These are phyloP conservation scores for Ornithoptera alexandrae DNA, from an alignment of 2,888 invertebrate genomes.

Conservation along the genomic window DNA sequence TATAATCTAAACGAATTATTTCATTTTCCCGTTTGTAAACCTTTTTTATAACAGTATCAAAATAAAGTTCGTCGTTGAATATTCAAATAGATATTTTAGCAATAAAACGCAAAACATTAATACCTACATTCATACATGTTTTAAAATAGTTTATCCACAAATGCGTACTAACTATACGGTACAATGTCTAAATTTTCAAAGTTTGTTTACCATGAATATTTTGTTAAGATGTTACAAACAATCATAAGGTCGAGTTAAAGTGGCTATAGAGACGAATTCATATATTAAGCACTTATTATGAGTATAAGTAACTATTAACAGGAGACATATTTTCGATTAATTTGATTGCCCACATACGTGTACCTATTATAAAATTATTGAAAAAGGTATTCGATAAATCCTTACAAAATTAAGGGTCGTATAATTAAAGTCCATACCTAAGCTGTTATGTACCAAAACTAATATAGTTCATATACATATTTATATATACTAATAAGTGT, in stretches of 20 bases:
- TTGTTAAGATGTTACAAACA: constrained; percentile 13
- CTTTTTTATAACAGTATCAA: background rate
- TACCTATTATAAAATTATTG: constrained; percentile 33
- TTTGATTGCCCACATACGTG: constrained; percentile 74
- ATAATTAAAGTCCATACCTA: constrained; percentile 8
- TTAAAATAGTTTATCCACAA: background rate
- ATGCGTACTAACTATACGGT: no score
- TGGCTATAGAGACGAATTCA: constrained; percentile 12
- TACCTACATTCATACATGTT: constrained; percentile 1
- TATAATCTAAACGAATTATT: no score
- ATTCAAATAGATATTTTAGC: background rate
- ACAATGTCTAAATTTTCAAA: background rate
- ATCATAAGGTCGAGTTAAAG: background rate
- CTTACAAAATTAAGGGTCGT: constrained; percentile 18
- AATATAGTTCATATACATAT: constrained; percentile 7
- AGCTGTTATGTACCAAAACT: constrained; percentile 16
- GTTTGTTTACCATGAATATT: constrained; percentile 1
- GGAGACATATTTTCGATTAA: constrained; percentile 77
- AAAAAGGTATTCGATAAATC: constrained; percentile 13
- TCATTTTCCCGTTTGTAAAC: background rate
- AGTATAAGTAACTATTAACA: constrained; percentile 37
- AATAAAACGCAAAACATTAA: background rate
- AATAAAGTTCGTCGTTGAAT: background rate
- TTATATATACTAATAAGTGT: constrained; percentile 11
- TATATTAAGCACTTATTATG: constrained; percentile 25